Percentiles rank a stretch among this genome's conserved stretches.
Conservation (phyloP, 2,888 invertebrate species). For the Tyria jacobaeae region DNA sequence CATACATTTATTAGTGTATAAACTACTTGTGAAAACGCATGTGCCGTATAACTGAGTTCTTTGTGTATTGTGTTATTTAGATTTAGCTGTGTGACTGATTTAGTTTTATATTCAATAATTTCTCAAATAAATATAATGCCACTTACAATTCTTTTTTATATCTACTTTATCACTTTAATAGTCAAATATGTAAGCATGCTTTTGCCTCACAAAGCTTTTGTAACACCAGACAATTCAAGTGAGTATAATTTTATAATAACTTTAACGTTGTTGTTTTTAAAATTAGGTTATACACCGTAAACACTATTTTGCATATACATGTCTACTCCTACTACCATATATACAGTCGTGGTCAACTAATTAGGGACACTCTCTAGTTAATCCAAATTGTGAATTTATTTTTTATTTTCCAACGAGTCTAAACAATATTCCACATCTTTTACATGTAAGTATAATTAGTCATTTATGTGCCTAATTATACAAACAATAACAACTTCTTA, state of each 20-base stretch:
- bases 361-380: too few relatives aligned
- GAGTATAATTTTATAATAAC: conserved; percentile 55
- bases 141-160: conserved; percentile 43
- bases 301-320: too few relatives aligned
- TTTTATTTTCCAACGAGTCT: too few relatives aligned
- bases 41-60: conserved; percentile 47
- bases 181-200: conserved; percentile 63
- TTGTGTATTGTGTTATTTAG: conserved; percentile 61
- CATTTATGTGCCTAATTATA: too few relatives aligned
- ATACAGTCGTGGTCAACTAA: too few relatives aligned
- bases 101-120: conserved; percentile 69
- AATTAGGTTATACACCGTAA: neutral
- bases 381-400: too few relatives aligned
- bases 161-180: conserved; percentile 39
- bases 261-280: neutral
- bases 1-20: conserved; percentile 30
- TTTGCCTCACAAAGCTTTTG: conserved; percentile 67
- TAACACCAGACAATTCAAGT: conserved; percentile 46
- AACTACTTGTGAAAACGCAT: conserved; percentile 52
- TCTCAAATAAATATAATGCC: conserved; percentile 68
- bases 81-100: conserved; percentile 79
- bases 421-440: too few relatives aligned
- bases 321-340: too few relatives aligned
- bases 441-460: too few relatives aligned
- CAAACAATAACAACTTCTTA: too few relatives aligned